Evolutionary conservation across 1,140 invertebrate species (phyloP).

Genomic region (Platyscapa corneri): DNA sequence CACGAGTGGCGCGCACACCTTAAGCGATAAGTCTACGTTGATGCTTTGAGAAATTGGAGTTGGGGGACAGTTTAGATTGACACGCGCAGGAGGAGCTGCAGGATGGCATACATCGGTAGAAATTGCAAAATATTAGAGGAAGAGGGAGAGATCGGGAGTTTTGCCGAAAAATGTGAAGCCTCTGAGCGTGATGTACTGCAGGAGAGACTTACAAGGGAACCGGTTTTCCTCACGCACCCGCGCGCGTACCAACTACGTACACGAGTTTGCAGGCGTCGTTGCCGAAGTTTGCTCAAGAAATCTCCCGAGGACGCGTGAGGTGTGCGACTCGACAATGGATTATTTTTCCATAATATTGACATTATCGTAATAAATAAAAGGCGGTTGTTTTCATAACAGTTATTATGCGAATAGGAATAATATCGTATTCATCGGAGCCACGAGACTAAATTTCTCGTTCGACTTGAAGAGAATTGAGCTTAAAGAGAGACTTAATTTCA

Average conservation of each 20-base stretch:
- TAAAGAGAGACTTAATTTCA: no score
- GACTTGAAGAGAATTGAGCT: no score
- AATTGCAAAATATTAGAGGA: no score
- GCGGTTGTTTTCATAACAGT: neutral
- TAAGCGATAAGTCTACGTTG: neutral
- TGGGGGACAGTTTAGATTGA: neutral
- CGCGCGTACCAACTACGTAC: neutral
- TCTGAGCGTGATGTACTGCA: conserved; percentile 35
- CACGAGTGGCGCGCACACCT: neutral
- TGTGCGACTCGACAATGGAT: neutral
- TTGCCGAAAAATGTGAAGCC: conserved; percentile 36
- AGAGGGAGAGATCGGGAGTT: neutral
- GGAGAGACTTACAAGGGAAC: conserved; percentile 15
- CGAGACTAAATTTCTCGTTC: no score
- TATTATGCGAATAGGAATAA: no score
- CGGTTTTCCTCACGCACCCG: conserved; percentile 38
- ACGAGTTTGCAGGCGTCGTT: conserved; percentile 11
- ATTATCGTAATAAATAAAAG: neutral
- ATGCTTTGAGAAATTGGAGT: neutral
- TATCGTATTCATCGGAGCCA: no score
- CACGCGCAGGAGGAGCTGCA: neutral
- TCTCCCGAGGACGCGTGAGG: neutral
- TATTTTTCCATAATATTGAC: neutral
- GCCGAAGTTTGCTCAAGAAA: conserved; percentile 24
- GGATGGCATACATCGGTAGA: neutral